A percentile compares a stretch with the other conserved stretches of the same genome.
Conservation (phyloP, 2,888 invertebrate species). For the Cyclophora punctaria region DNA sequence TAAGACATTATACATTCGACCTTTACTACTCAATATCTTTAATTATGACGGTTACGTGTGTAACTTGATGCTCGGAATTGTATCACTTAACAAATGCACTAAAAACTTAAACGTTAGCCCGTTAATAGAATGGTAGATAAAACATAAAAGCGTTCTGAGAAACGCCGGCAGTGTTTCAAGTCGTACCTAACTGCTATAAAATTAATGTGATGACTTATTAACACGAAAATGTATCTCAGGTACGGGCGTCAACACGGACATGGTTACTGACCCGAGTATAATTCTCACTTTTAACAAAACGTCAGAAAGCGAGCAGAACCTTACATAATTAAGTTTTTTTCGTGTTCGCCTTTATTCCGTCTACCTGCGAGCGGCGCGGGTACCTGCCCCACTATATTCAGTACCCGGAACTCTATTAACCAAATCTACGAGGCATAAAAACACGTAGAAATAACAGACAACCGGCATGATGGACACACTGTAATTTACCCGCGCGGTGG, state of each 20-base stretch:
- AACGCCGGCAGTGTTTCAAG: constrained; percentile 23
- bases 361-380: constrained; percentile 44
- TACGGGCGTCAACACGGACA: constrained; percentile 12
- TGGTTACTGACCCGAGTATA: constrained; percentile 21
- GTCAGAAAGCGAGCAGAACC: constrained; percentile 28
- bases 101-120: too few relatives aligned
- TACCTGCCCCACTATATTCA: constrained; percentile 57
- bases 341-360: constrained; percentile 38
- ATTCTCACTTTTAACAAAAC: constrained; percentile 40
- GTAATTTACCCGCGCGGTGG: constrained; percentile 38
- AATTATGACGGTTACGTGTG: constrained; percentile 27
- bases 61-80: constrained; percentile 27
- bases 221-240: constrained; percentile 17
- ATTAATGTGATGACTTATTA: constrained; percentile 25
- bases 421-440: constrained; percentile 57
- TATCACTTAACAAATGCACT: neutral
- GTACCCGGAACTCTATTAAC: constrained; percentile 68
- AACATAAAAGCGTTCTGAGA: constrained; percentile 18
- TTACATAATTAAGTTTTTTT: constrained; percentile 39
- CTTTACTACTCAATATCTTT: constrained; percentile 15
- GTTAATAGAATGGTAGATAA: neutral
- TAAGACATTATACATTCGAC: constrained; percentile 19
- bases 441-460: constrained; percentile 47
- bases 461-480: constrained; percentile 42
- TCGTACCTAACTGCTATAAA: constrained; percentile 20